phyloP scores from a whole-genome alignment of 2,797 vertebrate species.

The Poeciliopsis gracilis region DNA sequence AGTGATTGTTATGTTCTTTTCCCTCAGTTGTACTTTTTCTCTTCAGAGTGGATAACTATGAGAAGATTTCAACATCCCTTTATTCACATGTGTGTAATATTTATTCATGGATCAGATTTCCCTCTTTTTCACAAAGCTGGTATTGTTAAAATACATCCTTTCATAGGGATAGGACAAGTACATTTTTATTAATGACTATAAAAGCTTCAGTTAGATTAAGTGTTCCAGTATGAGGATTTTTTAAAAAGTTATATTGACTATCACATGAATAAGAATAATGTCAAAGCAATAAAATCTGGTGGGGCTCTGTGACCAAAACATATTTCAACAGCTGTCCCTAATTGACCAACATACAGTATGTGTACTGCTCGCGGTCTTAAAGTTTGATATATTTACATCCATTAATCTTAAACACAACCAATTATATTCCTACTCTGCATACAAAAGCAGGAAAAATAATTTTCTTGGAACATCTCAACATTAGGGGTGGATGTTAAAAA shows the following conservation, averaged over 20 bases:
- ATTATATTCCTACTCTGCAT: not conserved
- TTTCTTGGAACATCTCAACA: not conserved
- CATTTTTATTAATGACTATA: not conserved
- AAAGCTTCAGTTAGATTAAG: not conserved
- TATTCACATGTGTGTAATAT: slow-evolving; percentile 15
- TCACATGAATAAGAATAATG: not conserved
- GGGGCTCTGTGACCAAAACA: not conserved
- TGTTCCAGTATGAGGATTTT: not conserved
- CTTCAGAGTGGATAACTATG: not conserved
- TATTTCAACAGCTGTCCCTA: not conserved
- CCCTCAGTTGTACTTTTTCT: not conserved
- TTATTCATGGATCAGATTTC: slow-evolving; percentile 21
- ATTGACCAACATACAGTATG: not conserved
- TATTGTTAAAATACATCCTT: not conserved
- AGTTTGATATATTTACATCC: not conserved
- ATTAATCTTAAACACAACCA: not conserved
- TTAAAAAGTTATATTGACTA: not conserved
- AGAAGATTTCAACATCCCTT: not conserved
- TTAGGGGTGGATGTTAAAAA: not conserved
- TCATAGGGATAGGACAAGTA: not conserved
- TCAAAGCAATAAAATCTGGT: not conserved
- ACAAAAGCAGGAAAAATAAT: not conserved
- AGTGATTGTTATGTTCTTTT: not conserved
- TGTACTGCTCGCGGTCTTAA: not conserved
- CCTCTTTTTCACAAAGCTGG: slow-evolving; percentile 7